Evolutionary conservation across 2,797 vertebrate species (phyloP).

Genomic region (Antennarius maculatus): DNA sequence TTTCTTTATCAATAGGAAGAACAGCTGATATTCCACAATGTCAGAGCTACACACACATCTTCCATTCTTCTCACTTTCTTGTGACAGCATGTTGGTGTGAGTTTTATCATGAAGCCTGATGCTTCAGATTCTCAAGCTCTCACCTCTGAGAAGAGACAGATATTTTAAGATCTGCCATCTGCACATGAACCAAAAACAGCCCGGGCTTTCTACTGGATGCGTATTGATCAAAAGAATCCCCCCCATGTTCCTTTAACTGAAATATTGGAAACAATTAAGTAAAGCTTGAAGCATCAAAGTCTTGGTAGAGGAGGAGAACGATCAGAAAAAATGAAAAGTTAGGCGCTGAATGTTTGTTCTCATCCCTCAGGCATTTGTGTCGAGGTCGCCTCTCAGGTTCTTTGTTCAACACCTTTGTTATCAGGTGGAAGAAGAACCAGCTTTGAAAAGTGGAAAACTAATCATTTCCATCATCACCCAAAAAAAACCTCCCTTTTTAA

Average conservation of each 20-base stretch:
- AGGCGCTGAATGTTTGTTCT: conserved; percentile 40
- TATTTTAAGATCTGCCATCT: conserved; percentile 81
- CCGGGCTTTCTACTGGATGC: conserved; percentile 64
- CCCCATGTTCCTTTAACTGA: conserved; percentile 54
- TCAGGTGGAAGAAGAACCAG: conserved; percentile 12
- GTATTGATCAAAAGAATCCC: conserved; percentile 76
- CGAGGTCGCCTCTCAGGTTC: conserved; percentile 49
- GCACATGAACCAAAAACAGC: conserved; percentile 69
- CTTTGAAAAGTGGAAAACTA: conserved; percentile 31
- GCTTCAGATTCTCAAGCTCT: conserved; percentile 60
- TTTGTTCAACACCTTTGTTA: conserved; percentile 49
- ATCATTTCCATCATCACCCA: conserved; percentile 5
- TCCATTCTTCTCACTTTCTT: conserved; percentile 30
- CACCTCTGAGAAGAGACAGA: conserved; percentile 65
- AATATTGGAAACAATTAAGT: conserved; percentile 68
- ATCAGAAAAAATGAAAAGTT: conserved; percentile 55
- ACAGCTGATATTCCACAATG: conserved; percentile 5
- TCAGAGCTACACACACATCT: conserved; percentile 34
- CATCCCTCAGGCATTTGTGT: conserved; percentile 39
- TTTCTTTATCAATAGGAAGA: neutral
- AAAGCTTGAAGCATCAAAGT: conserved; percentile 58
- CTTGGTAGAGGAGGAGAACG: conserved; percentile 56
- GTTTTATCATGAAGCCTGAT: conserved; percentile 50
- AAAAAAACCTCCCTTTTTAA: no score
- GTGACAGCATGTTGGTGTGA: conserved; percentile 55